These are phyloP conservation scores for Zaprionus davidi DNA, from an alignment of 1,140 invertebrate species.

Conservation along the genomic window DNA sequence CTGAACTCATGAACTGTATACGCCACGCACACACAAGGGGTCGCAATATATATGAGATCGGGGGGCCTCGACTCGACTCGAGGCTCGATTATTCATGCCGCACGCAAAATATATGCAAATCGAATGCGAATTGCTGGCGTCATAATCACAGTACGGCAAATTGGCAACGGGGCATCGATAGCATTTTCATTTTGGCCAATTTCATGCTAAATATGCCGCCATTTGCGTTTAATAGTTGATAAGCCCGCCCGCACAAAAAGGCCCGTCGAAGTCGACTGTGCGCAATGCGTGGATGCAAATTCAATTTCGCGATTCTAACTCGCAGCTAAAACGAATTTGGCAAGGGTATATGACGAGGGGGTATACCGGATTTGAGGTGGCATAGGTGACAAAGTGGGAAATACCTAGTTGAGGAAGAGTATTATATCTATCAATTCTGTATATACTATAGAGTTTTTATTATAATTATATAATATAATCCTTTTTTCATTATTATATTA, in stretches of 20 bases:
- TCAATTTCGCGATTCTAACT: slow-evolving; percentile 40
- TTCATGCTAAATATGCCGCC: slow-evolving; percentile 74
- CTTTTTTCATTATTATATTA: too few species aligned
- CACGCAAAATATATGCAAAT: slow-evolving; percentile 71
- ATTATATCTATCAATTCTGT: too few species aligned
- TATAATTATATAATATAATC: not conserved
- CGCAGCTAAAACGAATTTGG: slow-evolving; percentile 33
- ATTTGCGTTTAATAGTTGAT: slow-evolving; percentile 79
- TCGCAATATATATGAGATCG: slow-evolving; percentile 42
- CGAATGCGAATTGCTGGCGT: slow-evolving; percentile 66
- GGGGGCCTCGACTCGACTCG: slow-evolving; percentile 6
- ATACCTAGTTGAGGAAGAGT: not conserved
- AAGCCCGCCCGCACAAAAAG: slow-evolving; percentile 49
- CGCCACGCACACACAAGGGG: slow-evolving; percentile 25
- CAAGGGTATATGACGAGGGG: not conserved
- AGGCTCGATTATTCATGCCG: slow-evolving; percentile 70
- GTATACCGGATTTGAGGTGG: not conserved
- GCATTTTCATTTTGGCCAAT: slow-evolving; percentile 61
- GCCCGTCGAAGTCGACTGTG: not conserved
- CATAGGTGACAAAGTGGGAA: not conserved
- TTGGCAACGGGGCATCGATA: slow-evolving; percentile 33
- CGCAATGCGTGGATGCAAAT: slow-evolving; percentile 37
- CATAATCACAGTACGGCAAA: slow-evolving; percentile 49
- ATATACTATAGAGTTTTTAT: too few species aligned
- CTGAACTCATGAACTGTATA: slow-evolving; percentile 68